Evolutionary conservation across 2,888 invertebrate genomes (phyloP).

Genomic region (Philopedon plagiatum): DNA sequence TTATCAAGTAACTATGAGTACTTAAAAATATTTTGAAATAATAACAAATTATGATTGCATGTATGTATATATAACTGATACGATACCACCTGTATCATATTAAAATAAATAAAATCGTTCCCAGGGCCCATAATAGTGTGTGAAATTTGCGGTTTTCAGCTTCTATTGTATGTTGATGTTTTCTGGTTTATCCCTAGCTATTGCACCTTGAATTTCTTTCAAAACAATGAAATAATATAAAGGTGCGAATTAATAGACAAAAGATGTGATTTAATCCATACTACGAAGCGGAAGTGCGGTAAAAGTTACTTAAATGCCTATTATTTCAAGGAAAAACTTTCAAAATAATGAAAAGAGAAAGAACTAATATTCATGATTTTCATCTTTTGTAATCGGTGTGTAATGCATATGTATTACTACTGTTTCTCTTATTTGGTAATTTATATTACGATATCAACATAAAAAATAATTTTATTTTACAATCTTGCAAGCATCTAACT

Average conservation of each 20-base stretch:
- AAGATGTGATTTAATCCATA: constrained; percentile 21
- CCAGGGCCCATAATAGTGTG: not conserved
- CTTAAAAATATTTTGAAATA: too few species aligned
- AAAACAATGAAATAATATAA: constrained; percentile 19
- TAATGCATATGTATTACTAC: not conserved
- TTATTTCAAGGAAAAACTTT: constrained; percentile 18
- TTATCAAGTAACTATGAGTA: too few species aligned
- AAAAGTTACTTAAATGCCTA: constrained; percentile 16
- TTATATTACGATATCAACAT: not conserved
- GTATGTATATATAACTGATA: too few species aligned
- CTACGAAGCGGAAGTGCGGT: constrained; percentile 17
- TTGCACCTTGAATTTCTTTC: constrained; percentile 26
- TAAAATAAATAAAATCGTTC: not conserved
- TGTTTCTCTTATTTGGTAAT: constrained; percentile 2
- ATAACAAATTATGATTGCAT: too few species aligned
- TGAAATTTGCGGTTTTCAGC: constrained; percentile 5
- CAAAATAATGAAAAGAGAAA: not conserved
- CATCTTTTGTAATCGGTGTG: not conserved
- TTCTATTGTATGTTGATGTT: constrained; percentile 16
- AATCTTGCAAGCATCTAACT: too few species aligned
- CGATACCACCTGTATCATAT: not conserved
- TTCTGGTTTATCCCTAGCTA: not conserved
- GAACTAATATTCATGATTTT: not conserved
- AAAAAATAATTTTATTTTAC: too few species aligned
- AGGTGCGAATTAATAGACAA: constrained; percentile 29